A percentile compares a stretch with the other conserved stretches of the same genome.
phyloP scores from a whole-genome alignment of 2,113 vertebrate genomes.

The Uropsilus gracilis region DNA sequence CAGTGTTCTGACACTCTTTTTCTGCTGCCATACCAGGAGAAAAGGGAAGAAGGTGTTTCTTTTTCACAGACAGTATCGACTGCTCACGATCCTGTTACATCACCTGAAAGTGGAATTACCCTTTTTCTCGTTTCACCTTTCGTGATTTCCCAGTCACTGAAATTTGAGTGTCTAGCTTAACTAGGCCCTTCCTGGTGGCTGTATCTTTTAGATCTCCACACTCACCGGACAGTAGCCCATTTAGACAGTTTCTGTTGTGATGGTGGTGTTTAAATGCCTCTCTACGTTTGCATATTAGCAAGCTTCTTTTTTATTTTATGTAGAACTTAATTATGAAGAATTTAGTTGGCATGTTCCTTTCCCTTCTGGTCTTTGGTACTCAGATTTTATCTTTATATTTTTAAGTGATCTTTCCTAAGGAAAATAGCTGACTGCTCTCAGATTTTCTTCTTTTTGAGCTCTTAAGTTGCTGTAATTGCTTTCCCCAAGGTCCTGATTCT shows the following conservation, averaged over 20 bases:
- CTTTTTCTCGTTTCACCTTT: not conserved
- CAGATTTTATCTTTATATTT: conserved; percentile 46
- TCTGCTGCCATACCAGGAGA: not conserved
- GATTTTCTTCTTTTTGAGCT: conserved; percentile 19
- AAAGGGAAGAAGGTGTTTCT: not conserved
- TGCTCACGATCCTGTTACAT: not conserved
- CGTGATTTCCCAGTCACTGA: not conserved
- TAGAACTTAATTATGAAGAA: conserved; percentile 37
- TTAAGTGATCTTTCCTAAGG: conserved; percentile 34
- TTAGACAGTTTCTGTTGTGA: not conserved
- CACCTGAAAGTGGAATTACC: not conserved
- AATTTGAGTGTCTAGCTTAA: not conserved
- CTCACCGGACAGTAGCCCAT: not conserved
- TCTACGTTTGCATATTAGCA: not conserved
- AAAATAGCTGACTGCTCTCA: not conserved
- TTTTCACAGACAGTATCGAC: not conserved
- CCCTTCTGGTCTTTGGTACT: conserved; percentile 15
- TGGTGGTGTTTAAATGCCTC: not conserved
- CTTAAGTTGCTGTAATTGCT: not conserved
- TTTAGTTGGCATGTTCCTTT: not conserved
- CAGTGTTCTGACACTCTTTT: not conserved
- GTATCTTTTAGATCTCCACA: not conserved
- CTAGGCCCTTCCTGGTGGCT: not conserved
- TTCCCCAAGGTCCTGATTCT: not conserved
- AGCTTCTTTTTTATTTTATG: conserved; percentile 8